Evolutionary conservation across 2,113 vertebrate species (phyloP).

Genomic region (Plecotus auritus): DNA sequence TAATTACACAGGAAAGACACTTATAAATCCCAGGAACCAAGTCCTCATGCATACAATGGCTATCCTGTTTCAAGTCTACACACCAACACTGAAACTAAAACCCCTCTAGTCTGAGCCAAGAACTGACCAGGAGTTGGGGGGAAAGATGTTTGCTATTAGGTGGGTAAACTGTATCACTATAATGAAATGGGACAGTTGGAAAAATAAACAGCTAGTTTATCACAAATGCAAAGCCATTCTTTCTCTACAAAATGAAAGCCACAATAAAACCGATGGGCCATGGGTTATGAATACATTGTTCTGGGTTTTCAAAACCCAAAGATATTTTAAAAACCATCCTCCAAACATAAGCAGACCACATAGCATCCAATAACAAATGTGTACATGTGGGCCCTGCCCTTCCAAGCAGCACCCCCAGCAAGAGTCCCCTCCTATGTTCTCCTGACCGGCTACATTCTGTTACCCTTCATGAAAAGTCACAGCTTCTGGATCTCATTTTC

Average conservation of each 20-base stretch:
- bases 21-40: not conserved
- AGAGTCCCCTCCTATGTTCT: not conserved
- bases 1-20: not conserved
- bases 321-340: slow-evolving; percentile 61
- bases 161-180: slow-evolving; percentile 36
- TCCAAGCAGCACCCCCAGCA: not conserved
- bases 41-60: not conserved
- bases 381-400: not conserved
- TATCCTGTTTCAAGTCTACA: not conserved
- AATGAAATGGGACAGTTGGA: slow-evolving; percentile 56
- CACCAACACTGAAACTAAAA: not conserved
- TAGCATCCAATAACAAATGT: slow-evolving; percentile 43
- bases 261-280: slow-evolving; percentile 39
- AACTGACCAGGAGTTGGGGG: not conserved
- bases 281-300: slow-evolving; percentile 61
- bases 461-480: slow-evolving; percentile 36
- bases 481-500: slow-evolving; percentile 9
- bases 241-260: slow-evolving; percentile 41
- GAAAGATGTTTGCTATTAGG: not conserved
- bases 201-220: slow-evolving; percentile 65
- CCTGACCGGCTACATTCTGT: not conserved
- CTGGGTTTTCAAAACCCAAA: slow-evolving; percentile 54
- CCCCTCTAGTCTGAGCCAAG: not conserved
- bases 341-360: slow-evolving; percentile 52
- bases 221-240: slow-evolving; percentile 51